These are phyloP conservation scores for Eumerus sabulonum DNA, from an alignment of 2,888 invertebrate genomes.

Conservation along the genomic window DNA sequence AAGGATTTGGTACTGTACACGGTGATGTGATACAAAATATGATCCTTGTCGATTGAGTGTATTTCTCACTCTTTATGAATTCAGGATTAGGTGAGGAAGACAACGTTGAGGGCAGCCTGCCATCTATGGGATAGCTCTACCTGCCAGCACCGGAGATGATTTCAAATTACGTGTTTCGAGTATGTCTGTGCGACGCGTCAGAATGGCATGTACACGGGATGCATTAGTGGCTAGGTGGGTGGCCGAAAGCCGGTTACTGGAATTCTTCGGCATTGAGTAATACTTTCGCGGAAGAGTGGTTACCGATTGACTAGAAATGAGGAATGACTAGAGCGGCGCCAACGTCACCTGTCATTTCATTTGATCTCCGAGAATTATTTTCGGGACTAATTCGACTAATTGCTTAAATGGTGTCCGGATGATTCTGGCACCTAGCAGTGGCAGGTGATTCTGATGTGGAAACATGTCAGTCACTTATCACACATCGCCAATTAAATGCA, in stretches of 20 bases:
- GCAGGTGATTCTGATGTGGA: too few relatives aligned
- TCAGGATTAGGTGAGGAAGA: conserved; percentile 47
- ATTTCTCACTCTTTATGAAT: conserved; percentile 68
- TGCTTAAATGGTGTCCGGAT: too few relatives aligned
- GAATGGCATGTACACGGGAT: conserved; percentile 40
- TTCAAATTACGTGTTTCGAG: conserved; percentile 46
- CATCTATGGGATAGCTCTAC: conserved; percentile 23
- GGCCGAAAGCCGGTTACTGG: conserved; percentile 25
- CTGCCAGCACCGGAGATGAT: conserved; percentile 45
- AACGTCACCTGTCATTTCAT: neutral
- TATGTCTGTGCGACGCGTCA: conserved; percentile 14
- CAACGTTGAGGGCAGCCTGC: conserved; percentile 18
- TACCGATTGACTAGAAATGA: neutral
- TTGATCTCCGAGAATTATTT: neutral
- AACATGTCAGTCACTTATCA: too few relatives aligned
- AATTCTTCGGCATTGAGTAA: conserved; percentile 55
- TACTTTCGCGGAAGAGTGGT: conserved; percentile 42
- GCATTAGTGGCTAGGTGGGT: conserved; percentile 52
- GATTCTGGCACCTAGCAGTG: too few relatives aligned
- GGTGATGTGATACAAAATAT: conserved; percentile 38
- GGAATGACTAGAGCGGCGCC: neutral
- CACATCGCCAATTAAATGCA: too few relatives aligned
- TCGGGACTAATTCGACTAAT: too few relatives aligned
- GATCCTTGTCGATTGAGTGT: conserved; percentile 62
- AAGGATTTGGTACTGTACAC: too few relatives aligned